These are phyloP conservation scores for Drosophila cracens DNA, from an alignment of 2,888 invertebrate species.

Conservation along the genomic window DNA sequence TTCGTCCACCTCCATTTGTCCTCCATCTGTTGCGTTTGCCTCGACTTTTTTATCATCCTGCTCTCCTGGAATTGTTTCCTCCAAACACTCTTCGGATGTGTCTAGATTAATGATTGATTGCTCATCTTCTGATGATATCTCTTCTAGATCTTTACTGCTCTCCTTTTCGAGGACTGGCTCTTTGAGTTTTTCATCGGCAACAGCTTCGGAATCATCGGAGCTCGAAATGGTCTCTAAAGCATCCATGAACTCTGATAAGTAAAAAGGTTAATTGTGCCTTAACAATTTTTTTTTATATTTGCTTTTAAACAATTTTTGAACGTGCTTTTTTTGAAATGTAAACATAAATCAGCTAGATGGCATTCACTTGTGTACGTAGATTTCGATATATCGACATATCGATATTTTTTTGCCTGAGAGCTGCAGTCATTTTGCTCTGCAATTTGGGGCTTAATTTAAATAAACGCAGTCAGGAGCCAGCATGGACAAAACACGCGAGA, in stretches of 20 bases:
- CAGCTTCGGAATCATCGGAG: slow-evolving; percentile 56
- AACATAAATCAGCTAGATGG: neutral
- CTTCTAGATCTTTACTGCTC: too few relatives aligned
- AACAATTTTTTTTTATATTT: too few relatives aligned
- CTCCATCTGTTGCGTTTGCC: too few relatives aligned
- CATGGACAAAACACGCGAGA: slow-evolving; percentile 86
- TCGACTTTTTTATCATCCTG: too few relatives aligned
- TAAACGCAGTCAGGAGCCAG: slow-evolving; percentile 1
- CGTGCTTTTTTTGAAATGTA: too few relatives aligned
- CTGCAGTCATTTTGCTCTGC: neutral
- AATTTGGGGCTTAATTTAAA: slow-evolving; percentile 11
- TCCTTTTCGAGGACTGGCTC: neutral
- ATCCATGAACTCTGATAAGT: slow-evolving; percentile 52
- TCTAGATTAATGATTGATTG: too few relatives aligned
- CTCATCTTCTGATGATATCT: too few relatives aligned
- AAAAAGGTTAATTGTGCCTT: neutral
- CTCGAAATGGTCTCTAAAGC: slow-evolving; percentile 68
- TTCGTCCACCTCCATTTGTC: neutral
- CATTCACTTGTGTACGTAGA: slow-evolving; percentile 11
- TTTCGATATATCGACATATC: slow-evolving; percentile 21
- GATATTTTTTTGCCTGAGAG: neutral
- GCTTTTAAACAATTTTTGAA: too few relatives aligned
- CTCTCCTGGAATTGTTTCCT: too few relatives aligned
- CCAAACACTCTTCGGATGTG: too few relatives aligned
- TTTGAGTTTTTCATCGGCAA: neutral